A percentile compares a stretch with the other conserved stretches of the same genome.
These are phyloP conservation scores for Labeo rohita DNA, from an alignment of 2,113 vertebrate genomes.

Conservation along the genomic window DNA sequence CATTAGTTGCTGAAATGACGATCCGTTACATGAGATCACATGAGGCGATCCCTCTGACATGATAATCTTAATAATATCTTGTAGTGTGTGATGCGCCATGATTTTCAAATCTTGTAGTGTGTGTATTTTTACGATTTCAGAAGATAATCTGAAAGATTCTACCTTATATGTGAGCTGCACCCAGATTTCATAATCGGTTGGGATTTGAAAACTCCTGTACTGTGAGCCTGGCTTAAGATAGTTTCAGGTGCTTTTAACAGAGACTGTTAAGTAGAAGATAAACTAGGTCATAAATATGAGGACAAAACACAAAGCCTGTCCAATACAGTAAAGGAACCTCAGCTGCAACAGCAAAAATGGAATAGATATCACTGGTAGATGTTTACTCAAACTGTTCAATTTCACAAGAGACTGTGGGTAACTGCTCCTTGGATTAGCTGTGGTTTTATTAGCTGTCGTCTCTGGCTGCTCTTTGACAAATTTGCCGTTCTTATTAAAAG, in stretches of 20 bases:
- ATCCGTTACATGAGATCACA: too few relatives aligned
- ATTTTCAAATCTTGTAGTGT: too few relatives aligned
- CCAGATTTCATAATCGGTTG: too few relatives aligned
- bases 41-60: too few relatives aligned
- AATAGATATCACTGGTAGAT: slow-evolving; percentile 69
- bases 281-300: slow-evolving; percentile 61
- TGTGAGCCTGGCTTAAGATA: not conserved
- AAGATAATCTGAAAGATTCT: too few relatives aligned
- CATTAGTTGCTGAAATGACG: too few relatives aligned
- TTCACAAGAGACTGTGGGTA: slow-evolving; percentile 68
- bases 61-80: too few relatives aligned
- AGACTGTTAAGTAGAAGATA: slow-evolving; percentile 50
- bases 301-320: slow-evolving; percentile 53
- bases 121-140: too few relatives aligned
- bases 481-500: slow-evolving; percentile 48
- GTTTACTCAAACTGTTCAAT: slow-evolving; percentile 50
- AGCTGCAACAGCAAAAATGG: slow-evolving; percentile 63
- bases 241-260: slow-evolving; percentile 54
- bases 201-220: too few relatives aligned
- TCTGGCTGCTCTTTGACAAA: slow-evolving; percentile 49
- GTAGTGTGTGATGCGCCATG: too few relatives aligned
- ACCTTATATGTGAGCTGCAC: too few relatives aligned
- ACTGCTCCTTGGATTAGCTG: slow-evolving; percentile 73
- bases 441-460: slow-evolving; percentile 62
- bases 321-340: slow-evolving; percentile 65